Conservation (phyloP, 1,140 invertebrate genomes). For the Habropoda laboriosa region DNA sequence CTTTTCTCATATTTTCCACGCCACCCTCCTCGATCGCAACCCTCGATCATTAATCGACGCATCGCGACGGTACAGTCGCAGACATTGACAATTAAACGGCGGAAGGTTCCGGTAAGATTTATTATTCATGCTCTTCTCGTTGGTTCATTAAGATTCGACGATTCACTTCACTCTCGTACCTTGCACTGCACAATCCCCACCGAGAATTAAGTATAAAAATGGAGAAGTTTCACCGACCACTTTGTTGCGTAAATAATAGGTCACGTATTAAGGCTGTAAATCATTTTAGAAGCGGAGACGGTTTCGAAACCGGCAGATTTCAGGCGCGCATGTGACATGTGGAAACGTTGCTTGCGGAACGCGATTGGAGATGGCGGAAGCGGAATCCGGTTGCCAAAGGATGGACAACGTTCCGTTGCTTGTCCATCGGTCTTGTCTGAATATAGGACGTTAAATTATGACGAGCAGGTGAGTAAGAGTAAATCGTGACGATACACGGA, state of each 20-base stretch:
- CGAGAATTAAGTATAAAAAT: background rate
- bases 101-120: background rate
- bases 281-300: background rate
- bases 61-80: background rate
- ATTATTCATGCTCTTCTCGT: background rate
- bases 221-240: background rate
- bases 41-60: slow-evolving; percentile 17
- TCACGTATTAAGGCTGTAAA: background rate
- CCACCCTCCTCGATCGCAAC: slow-evolving; percentile 33
- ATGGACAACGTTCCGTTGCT: background rate
- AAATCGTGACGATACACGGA: background rate
- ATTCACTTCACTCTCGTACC: background rate
- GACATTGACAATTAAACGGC: too few relatives aligned
- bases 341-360: background rate
- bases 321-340: background rate
- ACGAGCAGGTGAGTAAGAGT: slow-evolving; percentile 1
- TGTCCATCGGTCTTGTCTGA: slow-evolving; percentile 28
- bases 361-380: slow-evolving; percentile 13
- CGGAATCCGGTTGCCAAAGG: slow-evolving; percentile 49
- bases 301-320: background rate
- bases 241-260: background rate
- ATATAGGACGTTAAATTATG: slow-evolving; percentile 30
- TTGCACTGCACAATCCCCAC: background rate
- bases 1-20: slow-evolving; percentile 50
- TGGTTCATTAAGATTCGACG: background rate